These are phyloP conservation scores for Peromyscus polionotus DNA, from an alignment of 2,113 vertebrate genomes.

Conservation along the genomic window DNA sequence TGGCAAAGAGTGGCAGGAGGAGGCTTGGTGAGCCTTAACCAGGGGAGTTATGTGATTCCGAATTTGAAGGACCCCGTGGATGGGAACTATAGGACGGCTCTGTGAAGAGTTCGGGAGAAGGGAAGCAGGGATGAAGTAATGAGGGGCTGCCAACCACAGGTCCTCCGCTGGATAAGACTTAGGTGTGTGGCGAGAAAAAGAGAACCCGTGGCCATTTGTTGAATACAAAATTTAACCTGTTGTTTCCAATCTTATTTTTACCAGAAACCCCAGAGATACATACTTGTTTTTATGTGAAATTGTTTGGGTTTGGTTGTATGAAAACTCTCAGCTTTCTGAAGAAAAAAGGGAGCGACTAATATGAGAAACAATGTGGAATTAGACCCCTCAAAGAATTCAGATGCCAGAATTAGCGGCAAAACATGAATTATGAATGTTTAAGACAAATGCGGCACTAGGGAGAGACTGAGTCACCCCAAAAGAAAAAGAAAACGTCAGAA, in stretches of 20 bases:
- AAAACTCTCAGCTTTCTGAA: not conserved
- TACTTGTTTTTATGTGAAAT: not conserved
- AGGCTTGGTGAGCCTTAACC: not conserved
- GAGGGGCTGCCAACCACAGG: too few relatives aligned
- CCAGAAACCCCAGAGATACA: not conserved
- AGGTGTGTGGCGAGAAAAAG: not conserved
- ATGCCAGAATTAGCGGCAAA: not conserved
- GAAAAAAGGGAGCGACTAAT: not conserved
- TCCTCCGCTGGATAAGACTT: not conserved
- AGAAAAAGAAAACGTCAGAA: not conserved
- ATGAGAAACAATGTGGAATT: not conserved
- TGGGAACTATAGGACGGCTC: not conserved
- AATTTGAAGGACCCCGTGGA: not conserved
- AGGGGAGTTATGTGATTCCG: not conserved
- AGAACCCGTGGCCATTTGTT: not conserved
- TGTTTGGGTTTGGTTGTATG: not conserved
- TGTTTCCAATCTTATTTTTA: too few relatives aligned
- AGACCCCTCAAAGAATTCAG: not conserved
- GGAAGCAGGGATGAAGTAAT: not conserved
- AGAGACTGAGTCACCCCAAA: not conserved
- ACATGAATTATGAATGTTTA: not conserved
- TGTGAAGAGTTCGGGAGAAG: not conserved
- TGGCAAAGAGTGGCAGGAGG: not conserved
- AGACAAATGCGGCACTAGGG: not conserved
- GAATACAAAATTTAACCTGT: not conserved